Conservation (phyloP, 2,888 invertebrate genomes). For the Hydrotaea cyrtoneurina region DNA sequence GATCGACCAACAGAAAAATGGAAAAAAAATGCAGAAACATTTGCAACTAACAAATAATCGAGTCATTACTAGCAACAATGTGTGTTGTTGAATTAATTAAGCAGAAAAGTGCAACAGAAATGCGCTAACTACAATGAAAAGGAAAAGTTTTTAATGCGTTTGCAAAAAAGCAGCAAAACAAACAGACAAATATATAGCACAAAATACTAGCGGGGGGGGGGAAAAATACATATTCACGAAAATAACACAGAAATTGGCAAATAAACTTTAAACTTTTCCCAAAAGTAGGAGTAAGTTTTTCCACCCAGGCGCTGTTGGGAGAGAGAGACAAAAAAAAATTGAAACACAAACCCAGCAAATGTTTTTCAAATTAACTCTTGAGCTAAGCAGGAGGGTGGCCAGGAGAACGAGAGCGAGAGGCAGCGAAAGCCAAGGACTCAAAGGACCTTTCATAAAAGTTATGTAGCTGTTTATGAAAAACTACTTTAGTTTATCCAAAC, state of each 20-base stretch:
- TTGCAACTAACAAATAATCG: background rate
- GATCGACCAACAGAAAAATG: background rate
- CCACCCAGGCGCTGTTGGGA: no score
- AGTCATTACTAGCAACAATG: slow-evolving; percentile 17
- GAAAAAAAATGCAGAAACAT: background rate
- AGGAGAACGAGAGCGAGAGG: background rate
- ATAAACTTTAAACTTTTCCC: slow-evolving; percentile 27
- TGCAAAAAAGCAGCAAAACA: background rate
- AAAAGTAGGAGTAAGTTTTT: background rate
- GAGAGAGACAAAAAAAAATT: background rate
- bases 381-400: background rate
- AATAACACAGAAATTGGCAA: slow-evolving; percentile 15
- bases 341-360: slow-evolving; percentile 11
- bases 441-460: slow-evolving; percentile 21
- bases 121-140: slow-evolving; percentile 4
- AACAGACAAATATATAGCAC: background rate
- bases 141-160: slow-evolving; percentile 32
- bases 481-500: background rate
- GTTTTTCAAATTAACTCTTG: slow-evolving; percentile 32
- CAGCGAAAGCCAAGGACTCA: background rate
- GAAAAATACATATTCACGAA: slow-evolving; percentile 3
- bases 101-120: slow-evolving; percentile 54
- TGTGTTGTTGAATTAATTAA: slow-evolving; percentile 57
- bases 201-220: no score
- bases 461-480: slow-evolving; percentile 13